A percentile compares a stretch with the other conserved stretches of the same genome.
Conservation (phyloP, 2,113 vertebrate genomes). For the Crypturellus undulatus region DNA sequence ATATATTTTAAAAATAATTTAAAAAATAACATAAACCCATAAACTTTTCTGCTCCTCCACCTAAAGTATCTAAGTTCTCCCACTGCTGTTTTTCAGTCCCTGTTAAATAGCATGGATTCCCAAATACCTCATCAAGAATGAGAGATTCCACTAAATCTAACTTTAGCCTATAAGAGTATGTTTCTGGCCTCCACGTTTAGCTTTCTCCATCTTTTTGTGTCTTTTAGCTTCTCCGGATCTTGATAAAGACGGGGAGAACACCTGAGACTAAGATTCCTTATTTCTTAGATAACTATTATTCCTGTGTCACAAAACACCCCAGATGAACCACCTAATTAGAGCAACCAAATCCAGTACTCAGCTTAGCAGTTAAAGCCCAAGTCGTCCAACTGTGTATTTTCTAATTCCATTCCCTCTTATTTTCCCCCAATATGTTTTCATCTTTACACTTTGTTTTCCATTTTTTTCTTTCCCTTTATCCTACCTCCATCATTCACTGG, state of each 20-base stretch:
- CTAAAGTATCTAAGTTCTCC: not conserved
- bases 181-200: no score
- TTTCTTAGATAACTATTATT: not conserved
- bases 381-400: fast-evolving
- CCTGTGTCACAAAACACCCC: not conserved
- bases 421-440: not conserved
- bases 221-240: not conserved
- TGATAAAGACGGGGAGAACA: not conserved
- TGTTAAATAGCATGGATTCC: fast-evolving
- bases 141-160: not conserved
- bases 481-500: not conserved
- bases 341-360: not conserved
- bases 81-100: not conserved
- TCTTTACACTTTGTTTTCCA: not conserved
- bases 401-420: not conserved
- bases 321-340: not conserved
- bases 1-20: not conserved
- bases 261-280: not conserved
- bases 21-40: not conserved
- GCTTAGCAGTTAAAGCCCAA: not conserved
- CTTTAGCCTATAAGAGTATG: no score
- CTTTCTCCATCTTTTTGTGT: not conserved
- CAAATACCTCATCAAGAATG: not conserved
- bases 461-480: not conserved
- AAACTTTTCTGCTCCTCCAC: not conserved